phyloP scores from a whole-genome alignment of 2,797 vertebrate genomes.

The Acropternis orthonyx region DNA sequence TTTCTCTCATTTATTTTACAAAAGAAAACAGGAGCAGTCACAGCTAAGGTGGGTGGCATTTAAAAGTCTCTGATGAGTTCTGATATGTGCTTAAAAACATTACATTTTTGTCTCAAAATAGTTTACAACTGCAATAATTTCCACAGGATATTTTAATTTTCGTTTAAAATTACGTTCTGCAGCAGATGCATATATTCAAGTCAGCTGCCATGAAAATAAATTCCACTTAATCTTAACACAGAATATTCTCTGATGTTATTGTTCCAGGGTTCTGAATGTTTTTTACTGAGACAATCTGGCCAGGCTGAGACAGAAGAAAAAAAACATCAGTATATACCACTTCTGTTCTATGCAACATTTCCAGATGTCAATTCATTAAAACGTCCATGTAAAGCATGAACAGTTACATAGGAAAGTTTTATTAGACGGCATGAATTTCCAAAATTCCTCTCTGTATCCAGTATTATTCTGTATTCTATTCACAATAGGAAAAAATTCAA shows the following conservation, averaged over 20 bases:
- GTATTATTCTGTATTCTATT: background rate
- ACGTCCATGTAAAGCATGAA: background rate
- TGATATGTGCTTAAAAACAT: background rate
- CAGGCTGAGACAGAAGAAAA: background rate
- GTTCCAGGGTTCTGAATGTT: background rate
- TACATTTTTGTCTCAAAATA: background rate
- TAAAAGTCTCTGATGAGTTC: background rate
- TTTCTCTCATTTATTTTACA: background rate
- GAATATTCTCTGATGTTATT: background rate
- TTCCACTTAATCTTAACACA: background rate
- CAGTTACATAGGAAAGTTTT: background rate
- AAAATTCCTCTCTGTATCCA: background rate
- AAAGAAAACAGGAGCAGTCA: background rate
- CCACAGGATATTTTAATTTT: background rate
- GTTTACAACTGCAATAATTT: background rate
- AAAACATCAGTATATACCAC: background rate
- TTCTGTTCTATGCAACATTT: background rate
- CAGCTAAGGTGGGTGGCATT: background rate
- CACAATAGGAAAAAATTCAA: background rate
- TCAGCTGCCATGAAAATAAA: background rate
- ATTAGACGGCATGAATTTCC: background rate
- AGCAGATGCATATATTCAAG: background rate
- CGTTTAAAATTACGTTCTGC: background rate
- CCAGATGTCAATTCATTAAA: background rate
- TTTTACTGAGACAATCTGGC: background rate